phyloP scores from a whole-genome alignment of 2,888 invertebrate species.

The Nomada ruficornis region DNA sequence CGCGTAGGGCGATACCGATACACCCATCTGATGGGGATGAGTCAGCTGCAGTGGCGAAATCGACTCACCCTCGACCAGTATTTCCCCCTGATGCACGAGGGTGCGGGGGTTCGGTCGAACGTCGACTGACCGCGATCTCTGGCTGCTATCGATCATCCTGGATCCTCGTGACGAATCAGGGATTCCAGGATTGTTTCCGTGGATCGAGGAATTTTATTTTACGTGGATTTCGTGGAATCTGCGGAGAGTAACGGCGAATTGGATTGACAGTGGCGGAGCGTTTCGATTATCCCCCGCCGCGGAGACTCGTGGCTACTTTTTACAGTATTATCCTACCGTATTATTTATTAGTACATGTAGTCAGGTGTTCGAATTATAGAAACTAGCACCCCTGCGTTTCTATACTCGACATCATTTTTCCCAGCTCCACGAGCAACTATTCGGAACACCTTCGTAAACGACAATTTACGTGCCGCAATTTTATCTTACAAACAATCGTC shows the following conservation, averaged over 20 bases:
- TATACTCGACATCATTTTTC: no score
- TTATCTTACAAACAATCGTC: no score
- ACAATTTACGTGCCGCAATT: no score
- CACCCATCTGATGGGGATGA: conserved; percentile 75
- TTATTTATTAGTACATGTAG: no score
- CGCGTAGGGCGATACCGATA: conserved; percentile 81
- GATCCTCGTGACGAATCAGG: conserved; percentile 60
- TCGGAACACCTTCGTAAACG: no score
- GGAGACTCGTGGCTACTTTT: no score
- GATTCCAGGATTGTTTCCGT: background rate
- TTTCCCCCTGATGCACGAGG: conserved; percentile 42
- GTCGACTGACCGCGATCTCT: conserved; percentile 24
- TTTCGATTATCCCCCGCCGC: no score
- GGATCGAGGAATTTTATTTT: conserved; percentile 10
- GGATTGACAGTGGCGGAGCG: no score
- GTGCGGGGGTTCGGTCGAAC: conserved; percentile 36
- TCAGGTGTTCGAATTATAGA: no score
- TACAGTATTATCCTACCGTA: no score
- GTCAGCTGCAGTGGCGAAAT: conserved; percentile 68
- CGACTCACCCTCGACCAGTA: conserved; percentile 50
- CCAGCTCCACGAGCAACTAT: no score
- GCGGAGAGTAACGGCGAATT: background rate
- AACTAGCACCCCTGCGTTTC: no score
- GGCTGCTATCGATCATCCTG: conserved; percentile 50
- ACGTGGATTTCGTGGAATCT: background rate